Percentiles rank a stretch among this genome's conserved stretches.
These are phyloP conservation scores for Cladorhizidae sp. DNA, from an alignment of 37 sponge, comb jelly and placozoan species.

Conservation along the genomic window DNA sequence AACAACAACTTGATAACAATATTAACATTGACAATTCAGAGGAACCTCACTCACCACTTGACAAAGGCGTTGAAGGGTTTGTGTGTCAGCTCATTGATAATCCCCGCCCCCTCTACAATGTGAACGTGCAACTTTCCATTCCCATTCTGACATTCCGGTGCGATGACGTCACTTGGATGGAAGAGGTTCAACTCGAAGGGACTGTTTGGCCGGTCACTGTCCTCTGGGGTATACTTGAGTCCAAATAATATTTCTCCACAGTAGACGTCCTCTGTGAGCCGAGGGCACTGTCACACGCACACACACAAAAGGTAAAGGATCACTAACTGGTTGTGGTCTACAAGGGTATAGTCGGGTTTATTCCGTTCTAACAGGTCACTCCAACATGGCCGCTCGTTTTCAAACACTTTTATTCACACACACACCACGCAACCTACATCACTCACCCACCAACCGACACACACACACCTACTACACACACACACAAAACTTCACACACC, in stretches of 20 bases:
- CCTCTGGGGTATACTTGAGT: constrained; percentile 41
- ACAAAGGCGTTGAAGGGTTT: constrained; percentile 60
- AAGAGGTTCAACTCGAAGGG: neutral
- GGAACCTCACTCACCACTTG: constrained; percentile 60
- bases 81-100: constrained; percentile 37
- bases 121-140: constrained; percentile 64
- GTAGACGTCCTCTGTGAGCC: constrained; percentile 23
- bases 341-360: too few species aligned
- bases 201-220: neutral
- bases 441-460: too few species aligned
- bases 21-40: too few species aligned
- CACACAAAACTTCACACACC: too few species aligned
- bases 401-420: too few species aligned
- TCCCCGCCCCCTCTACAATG: constrained; percentile 66
- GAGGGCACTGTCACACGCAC: constrained; percentile 46
- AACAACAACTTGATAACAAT: too few species aligned
- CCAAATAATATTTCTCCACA: constrained; percentile 69
- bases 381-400: too few species aligned
- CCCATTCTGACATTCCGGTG: neutral
- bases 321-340: too few species aligned
- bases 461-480: too few species aligned
- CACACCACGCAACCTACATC: too few species aligned
- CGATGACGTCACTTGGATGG: neutral
- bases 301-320: too few species aligned
- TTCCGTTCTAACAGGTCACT: too few species aligned